Evolutionary conservation across 2,797 vertebrate genomes (phyloP), one percentile per base, ranked within the genome.

Genomic region (Myripristis murdjan): DNA sequence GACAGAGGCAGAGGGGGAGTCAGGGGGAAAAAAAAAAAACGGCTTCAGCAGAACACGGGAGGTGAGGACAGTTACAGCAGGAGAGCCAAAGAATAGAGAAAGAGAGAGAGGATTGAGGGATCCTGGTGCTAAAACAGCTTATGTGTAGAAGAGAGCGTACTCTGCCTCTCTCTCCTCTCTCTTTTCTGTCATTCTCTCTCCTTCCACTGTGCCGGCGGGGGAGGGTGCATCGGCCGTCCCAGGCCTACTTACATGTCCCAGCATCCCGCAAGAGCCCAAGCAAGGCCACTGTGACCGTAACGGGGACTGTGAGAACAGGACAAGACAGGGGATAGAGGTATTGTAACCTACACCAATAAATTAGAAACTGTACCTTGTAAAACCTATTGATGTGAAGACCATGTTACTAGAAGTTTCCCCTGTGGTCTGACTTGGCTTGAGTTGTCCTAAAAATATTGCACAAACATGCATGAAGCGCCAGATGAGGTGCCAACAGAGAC

Each of bases 191-290:
- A 20, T 41, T 46, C 57, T 60, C 37, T 46, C 46, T 56, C 18
- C 63, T 22, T 81, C 77, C 76, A 47, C 86, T 82, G 64, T 77
- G 71, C 47, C 73, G 43, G 82, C 77, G 87, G 89, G 89, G 91
- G 91, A 92, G 88, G 89, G 80, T 73, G 11, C 83, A 81, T 76
- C 72, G 24, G 67, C 73, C 33, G 87, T 91, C 90, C 90, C 90
- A 78, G 91, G 91, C 91, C 91, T 86, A 81, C 85, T 90, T 89
- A 82, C 78, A 90, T 87, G 89, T 94, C 88, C 92, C 93, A 92
- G 90, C 92, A 90, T 92, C 91, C 82, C 79, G 47, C 84, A 80
- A 47, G 81, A 87, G 85, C 87, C 81, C 85, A 56, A 75, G 52
- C 82, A 73, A 85, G 83, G 85, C 87, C 84, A 88, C 87, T 80